These are phyloP conservation scores for Collichthys lucidus DNA, from an alignment of 2,113 vertebrate genomes.

Conservation along the genomic window DNA sequence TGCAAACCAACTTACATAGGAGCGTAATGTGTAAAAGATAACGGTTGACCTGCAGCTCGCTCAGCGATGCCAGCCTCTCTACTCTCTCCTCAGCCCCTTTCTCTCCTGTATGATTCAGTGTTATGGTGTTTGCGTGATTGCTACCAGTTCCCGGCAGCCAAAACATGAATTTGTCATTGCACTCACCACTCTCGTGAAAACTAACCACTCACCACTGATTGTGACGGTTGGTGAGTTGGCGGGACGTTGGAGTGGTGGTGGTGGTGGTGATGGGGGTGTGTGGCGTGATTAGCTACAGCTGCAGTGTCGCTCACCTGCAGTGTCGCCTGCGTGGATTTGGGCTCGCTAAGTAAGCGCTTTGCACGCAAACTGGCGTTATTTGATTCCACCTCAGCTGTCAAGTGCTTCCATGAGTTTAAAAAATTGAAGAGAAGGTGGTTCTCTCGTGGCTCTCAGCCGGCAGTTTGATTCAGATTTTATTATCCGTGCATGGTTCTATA, in stretches of 20 bases:
- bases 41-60: slow-evolving; percentile 33
- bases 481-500: slow-evolving; percentile 89
- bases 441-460: slow-evolving; percentile 85
- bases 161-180: slow-evolving; percentile 90
- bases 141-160: slow-evolving; percentile 85
- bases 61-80: slow-evolving; percentile 25
- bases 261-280: background rate
- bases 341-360: slow-evolving; percentile 91
- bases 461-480: slow-evolving; percentile 93
- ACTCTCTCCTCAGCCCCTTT: slow-evolving; percentile 21
- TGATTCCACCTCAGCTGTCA: slow-evolving; percentile 91
- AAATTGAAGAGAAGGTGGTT: slow-evolving; percentile 90
- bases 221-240: slow-evolving; percentile 61
- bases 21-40: slow-evolving; percentile 24
- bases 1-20: slow-evolving; percentile 39
- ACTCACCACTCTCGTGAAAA: slow-evolving; percentile 73
- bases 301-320: slow-evolving; percentile 82
- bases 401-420: slow-evolving; percentile 92
- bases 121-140: slow-evolving; percentile 86
- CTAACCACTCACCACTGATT: slow-evolving; percentile 82
- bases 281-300: slow-evolving; percentile 83
- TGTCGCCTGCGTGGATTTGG: slow-evolving; percentile 77
- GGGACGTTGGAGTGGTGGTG: slow-evolving; percentile 36
- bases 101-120: slow-evolving; percentile 84
- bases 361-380: slow-evolving; percentile 90